Evolutionary conservation across 53 echinoderm and acorn worm genomes (phyloP), one percentile per base, ranked within the genome.

Genomic region (Henricia sp.): DNA sequence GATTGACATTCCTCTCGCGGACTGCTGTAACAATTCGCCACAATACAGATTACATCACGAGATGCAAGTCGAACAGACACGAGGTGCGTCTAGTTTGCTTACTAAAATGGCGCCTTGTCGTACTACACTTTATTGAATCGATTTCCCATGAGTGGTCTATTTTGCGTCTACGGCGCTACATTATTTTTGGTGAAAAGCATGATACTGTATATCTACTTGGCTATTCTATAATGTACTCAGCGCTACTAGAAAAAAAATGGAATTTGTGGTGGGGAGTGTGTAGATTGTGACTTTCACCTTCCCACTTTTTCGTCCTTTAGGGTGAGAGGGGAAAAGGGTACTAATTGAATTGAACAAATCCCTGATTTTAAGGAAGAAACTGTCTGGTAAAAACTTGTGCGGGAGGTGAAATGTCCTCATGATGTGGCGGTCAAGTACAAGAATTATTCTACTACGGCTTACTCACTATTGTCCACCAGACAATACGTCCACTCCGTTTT

Each of bases 391-490:
- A 29, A 59, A 77, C 77, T 77, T 77, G 59, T 69, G 72, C 59
- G 85, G 59, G 56, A 85, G 71, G 84, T 84, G 69, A 84, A 71
- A 85, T 85, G 34, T 59, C 77, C 77, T 58, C 77, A 77, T 77
- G 77, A 77, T 41, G 54, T 77, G 91, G 75, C 93, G 95, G 95
- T 86, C 95, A 95, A 95, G 95, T 93, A 95, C 95, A 95, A 95
- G 95, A 67, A 80, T 83, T 53, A 38, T 86, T 77, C 72, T 72
- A 33, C 52, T 51, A 76, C 64, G 59, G 89, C 67, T 72, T 93
- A 95, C 95, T 95, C 93, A 95, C 95, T 95, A 95, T 95, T 91
- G 68, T 95, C 95, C 78, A 93, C 93, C 35, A 95, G 77, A 72
- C 95, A 95, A 52, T 82, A 86, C 21, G 91, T 74, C 95, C 95